Evolutionary conservation across 2,888 invertebrate genomes (phyloP).

Genomic region (Watsonalla binaria): DNA sequence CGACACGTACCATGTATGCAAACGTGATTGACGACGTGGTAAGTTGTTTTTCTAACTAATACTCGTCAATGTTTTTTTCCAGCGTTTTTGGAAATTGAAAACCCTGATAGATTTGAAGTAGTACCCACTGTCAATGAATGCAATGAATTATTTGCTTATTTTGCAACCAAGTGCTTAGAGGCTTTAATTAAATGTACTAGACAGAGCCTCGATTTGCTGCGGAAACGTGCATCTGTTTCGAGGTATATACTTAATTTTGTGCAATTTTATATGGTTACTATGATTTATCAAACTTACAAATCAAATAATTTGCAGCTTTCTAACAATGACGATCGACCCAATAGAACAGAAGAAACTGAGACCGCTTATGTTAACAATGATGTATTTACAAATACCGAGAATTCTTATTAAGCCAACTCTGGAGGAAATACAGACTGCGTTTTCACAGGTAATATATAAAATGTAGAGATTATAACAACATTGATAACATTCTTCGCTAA

Average conservation of each 20-base stretch:
- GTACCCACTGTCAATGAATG: constrained; percentile 83
- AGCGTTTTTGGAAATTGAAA: constrained; percentile 83
- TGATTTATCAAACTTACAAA: constrained; percentile 5
- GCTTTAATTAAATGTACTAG: constrained; percentile 86
- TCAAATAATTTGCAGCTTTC: constrained; percentile 46
- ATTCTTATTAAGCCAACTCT: constrained; percentile 80
- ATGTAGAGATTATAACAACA: too few relatives aligned
- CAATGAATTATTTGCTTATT: constrained; percentile 88
- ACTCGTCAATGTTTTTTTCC: constrained; percentile 12
- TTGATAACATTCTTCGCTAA: too few relatives aligned
- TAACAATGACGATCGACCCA: constrained; percentile 69
- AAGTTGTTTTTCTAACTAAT: neutral
- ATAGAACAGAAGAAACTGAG: constrained; percentile 66
- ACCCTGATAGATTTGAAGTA: constrained; percentile 78
- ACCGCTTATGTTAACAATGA: constrained; percentile 80
- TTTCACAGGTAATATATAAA: constrained; percentile 71
- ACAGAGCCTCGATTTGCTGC: constrained; percentile 84
- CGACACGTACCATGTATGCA: too few relatives aligned
- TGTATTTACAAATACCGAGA: constrained; percentile 82
- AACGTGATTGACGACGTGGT: too few relatives aligned
- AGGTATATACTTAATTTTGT: constrained; percentile 34
- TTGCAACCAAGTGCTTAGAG: constrained; percentile 86
- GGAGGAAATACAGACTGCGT: constrained; percentile 84
- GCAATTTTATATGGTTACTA: too few relatives aligned
- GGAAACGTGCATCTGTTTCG: constrained; percentile 77